Evolutionary conservation across 2,797 vertebrate genomes (phyloP).

Genomic region (Cryptoprocta ferox): DNA sequence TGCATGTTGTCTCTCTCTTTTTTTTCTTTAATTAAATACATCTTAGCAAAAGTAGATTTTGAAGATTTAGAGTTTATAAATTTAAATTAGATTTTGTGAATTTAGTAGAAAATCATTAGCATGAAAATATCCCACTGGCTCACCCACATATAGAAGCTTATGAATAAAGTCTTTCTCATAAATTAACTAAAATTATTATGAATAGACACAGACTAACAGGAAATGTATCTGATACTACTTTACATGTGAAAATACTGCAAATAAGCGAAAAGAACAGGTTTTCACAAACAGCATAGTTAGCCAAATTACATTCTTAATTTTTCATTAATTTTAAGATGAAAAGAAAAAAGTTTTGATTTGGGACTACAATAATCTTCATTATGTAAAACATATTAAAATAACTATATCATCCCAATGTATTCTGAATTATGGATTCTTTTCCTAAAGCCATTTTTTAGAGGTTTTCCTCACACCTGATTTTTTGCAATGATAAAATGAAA

Average conservation of each 20-base stretch:
- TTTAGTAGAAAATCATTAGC: background rate
- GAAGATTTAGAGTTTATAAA: background rate
- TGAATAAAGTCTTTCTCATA: background rate
- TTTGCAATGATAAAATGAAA: background rate
- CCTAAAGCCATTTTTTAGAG: background rate
- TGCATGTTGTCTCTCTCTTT: constrained; percentile 52
- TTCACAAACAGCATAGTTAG: background rate
- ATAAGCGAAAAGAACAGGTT: background rate
- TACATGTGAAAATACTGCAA: background rate
- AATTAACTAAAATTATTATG: background rate
- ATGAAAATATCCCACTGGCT: background rate
- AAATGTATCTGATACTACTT: background rate
- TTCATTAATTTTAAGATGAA: background rate
- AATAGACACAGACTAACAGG: background rate
- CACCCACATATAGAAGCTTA: background rate
- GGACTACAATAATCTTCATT: background rate
- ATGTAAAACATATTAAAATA: background rate
- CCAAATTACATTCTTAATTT: background rate
- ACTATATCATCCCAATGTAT: background rate
- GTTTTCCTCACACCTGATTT: background rate
- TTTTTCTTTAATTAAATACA: constrained; percentile 56
- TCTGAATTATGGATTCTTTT: background rate
- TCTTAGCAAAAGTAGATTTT: constrained; percentile 78
- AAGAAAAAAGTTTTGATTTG: background rate
- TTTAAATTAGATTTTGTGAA: background rate